Conservation (phyloP, 2,797 vertebrate genomes). For the Limosa lapponica region DNA sequence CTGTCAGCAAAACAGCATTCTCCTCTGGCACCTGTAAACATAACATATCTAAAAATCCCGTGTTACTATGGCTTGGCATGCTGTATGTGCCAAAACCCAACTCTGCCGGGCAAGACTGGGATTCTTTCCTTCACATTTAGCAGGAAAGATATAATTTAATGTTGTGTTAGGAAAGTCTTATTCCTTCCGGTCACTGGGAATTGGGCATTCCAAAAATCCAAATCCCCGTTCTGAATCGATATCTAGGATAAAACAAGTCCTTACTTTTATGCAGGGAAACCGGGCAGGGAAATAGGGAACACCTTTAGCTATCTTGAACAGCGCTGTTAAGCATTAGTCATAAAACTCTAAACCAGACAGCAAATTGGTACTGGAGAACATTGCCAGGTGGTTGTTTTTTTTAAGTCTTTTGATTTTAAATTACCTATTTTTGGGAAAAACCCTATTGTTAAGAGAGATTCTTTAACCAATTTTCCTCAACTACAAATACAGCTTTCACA, state of each 20-base stretch:
- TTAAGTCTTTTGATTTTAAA: not conserved
- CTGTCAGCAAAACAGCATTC: not conserved
- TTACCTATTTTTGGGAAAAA: not conserved
- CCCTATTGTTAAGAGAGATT: not conserved
- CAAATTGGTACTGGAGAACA: not conserved
- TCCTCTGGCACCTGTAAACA: not conserved
- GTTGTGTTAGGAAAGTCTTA: not conserved
- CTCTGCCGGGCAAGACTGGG: not conserved
- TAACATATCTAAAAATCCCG: fast-evolving
- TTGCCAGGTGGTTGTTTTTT: not conserved
- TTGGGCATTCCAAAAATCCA: not conserved
- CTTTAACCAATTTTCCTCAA: not conserved
- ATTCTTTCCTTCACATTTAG: not conserved
- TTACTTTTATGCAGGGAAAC: not conserved
- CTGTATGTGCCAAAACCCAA: not conserved
- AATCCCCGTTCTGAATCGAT: not conserved
- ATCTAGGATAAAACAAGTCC: not conserved
- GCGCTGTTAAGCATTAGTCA: not conserved
- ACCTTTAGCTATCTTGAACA: not conserved
- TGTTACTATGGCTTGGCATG: fast-evolving
- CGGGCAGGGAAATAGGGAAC: not conserved
- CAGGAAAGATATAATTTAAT: not conserved
- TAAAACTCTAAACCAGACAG: not conserved
- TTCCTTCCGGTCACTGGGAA: not conserved
- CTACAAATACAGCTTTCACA: not conserved